Evolutionary conservation across 2,888 invertebrate genomes (phyloP).

Genomic region (Agriopis leucophaearia): DNA sequence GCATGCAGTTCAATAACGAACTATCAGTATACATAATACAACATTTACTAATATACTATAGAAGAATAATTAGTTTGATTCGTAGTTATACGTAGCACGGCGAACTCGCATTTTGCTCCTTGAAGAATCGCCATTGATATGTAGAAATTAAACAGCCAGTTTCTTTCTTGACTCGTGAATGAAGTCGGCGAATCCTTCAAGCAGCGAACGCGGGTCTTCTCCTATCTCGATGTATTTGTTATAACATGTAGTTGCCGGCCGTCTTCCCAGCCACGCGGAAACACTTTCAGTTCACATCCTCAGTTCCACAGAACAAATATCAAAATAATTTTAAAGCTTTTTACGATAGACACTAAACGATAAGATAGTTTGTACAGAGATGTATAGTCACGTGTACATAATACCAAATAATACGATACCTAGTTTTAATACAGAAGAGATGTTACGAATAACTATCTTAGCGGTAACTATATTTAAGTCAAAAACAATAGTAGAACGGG

Average conservation of each 20-base stretch:
- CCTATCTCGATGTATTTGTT: constrained; percentile 84
- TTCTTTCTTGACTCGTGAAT: not conserved
- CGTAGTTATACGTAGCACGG: constrained; percentile 84
- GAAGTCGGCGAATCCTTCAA: constrained; percentile 40
- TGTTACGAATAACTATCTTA: constrained; percentile 80
- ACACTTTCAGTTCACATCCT: constrained; percentile 79
- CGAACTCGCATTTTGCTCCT: constrained; percentile 56
- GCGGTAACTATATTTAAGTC: constrained; percentile 80
- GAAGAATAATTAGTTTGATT: constrained; percentile 86
- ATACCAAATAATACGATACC: constrained; percentile 75
- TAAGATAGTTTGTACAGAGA: constrained; percentile 83
- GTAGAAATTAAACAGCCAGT: not conserved
- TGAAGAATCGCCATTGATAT: constrained; percentile 34
- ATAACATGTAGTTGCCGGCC: constrained; percentile 82
- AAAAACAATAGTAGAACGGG: constrained; percentile 77
- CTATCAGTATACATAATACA: constrained; percentile 80
- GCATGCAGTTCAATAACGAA: constrained; percentile 73
- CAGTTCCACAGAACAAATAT: constrained; percentile 70
- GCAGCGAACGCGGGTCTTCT: constrained; percentile 58
- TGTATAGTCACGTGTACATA: constrained; percentile 81
- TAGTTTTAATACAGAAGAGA: constrained; percentile 84
- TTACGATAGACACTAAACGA: constrained; percentile 73
- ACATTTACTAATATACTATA: constrained; percentile 85
- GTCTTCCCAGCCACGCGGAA: constrained; percentile 70
- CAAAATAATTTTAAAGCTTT: constrained; percentile 72